These are phyloP conservation scores for Calameuta pallipes DNA, from an alignment of 2,888 invertebrate species.

Conservation along the genomic window DNA sequence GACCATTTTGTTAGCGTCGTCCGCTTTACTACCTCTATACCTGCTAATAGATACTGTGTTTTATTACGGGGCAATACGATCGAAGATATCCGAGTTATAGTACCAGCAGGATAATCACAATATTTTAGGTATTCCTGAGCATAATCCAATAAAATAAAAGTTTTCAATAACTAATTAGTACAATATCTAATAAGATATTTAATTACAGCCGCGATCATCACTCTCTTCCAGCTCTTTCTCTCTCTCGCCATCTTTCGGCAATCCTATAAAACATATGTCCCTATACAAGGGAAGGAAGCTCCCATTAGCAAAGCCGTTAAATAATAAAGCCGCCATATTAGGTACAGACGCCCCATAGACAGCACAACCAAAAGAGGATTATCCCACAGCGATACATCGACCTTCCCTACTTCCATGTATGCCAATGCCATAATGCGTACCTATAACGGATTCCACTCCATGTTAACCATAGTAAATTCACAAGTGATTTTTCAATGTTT, in stretches of 20 bases:
- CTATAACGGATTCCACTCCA: neutral
- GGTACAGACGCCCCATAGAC: conserved; percentile 45
- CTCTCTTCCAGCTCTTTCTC: neutral
- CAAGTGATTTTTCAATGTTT: neutral
- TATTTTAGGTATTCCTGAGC: neutral
- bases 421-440: neutral
- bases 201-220: neutral
- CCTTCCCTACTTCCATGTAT: conserved; percentile 9
- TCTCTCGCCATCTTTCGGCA: neutral
- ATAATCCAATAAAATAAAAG: neutral
- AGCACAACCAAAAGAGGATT: conserved; percentile 49
- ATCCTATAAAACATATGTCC: neutral
- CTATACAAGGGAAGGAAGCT: conserved; percentile 7
- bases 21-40: neutral
- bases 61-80: neutral
- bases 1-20: neutral
- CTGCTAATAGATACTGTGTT: neutral
- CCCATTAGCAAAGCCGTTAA: conserved; percentile 57
- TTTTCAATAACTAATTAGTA: neutral
- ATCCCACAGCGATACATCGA: conserved; percentile 55
- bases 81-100: neutral
- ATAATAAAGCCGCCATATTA: conserved; percentile 59
- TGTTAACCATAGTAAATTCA: neutral
- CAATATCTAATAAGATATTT: neutral
- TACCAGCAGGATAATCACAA: neutral